These are phyloP conservation scores for Zaprionus inermis DNA, from an alignment of 1,140 invertebrate species.

Conservation along the genomic window DNA sequence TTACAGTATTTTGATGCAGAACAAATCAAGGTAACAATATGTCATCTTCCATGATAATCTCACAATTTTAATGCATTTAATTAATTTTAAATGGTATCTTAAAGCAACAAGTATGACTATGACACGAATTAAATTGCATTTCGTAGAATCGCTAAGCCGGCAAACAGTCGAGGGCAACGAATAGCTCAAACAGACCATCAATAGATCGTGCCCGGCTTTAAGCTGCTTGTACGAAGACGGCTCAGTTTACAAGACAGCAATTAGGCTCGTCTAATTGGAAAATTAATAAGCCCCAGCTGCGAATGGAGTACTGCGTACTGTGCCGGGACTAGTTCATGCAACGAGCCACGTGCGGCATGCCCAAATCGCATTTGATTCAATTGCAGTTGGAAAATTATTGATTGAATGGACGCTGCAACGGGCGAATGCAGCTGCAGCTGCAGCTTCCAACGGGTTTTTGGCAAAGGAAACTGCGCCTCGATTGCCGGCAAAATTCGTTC, in stretches of 20 bases:
- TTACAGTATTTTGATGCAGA: too few species aligned
- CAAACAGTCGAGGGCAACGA: not conserved
- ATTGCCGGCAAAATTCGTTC: conserved; percentile 57
- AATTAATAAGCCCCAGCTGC: conserved; percentile 57
- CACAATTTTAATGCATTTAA: too few species aligned
- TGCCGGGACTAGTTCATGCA: not conserved
- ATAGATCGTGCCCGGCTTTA: not conserved
- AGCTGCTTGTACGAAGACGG: conserved; percentile 23
- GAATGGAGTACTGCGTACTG: not conserved
- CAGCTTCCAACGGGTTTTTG: conserved; percentile 45
- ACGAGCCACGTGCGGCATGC: conserved; percentile 11
- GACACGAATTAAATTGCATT: too few species aligned
- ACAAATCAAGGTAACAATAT: too few species aligned
- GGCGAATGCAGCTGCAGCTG: conserved; percentile 44
- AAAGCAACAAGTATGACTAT: too few species aligned
- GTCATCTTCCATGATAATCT: too few species aligned
- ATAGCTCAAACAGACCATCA: not conserved
- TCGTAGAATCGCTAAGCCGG: too few species aligned
- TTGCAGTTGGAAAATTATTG: conserved; percentile 69
- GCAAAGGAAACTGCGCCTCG: conserved; percentile 31
- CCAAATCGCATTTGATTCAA: conserved; percentile 75
- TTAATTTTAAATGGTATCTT: too few species aligned
- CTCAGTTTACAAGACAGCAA: conserved; percentile 44
- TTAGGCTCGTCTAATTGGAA: conserved; percentile 66
- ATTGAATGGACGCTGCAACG: conserved; percentile 55